These are phyloP conservation scores for Agonopterix heracliana DNA, from an alignment of 2,888 invertebrate genomes.

Conservation along the genomic window DNA sequence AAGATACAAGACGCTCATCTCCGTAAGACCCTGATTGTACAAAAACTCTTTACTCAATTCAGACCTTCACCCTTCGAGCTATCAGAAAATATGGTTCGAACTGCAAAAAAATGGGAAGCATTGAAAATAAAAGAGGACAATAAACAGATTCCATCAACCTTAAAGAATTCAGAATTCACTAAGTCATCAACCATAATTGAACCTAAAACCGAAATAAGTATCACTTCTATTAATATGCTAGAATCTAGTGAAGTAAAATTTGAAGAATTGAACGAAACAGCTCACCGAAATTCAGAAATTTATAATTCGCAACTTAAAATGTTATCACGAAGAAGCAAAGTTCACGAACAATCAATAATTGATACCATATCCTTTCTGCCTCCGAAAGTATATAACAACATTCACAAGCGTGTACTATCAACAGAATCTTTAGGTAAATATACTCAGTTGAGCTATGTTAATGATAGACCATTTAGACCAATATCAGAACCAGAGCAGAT, in stretches of 20 bases:
- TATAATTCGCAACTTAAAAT: background rate
- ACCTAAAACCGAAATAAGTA: conserved; percentile 13
- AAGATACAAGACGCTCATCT: conserved; percentile 36
- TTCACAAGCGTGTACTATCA: background rate
- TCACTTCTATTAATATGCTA: background rate
- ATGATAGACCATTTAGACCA: background rate
- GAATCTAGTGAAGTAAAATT: background rate
- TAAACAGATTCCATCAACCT: background rate
- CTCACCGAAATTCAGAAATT: background rate
- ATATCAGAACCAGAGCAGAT: conserved; percentile 23
- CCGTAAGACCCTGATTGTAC: conserved; percentile 45
- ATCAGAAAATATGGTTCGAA: conserved; percentile 42
- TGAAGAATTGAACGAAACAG: background rate
- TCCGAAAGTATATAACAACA: background rate
- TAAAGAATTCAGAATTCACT: background rate
- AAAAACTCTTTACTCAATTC: conserved; percentile 42
- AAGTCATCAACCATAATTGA: background rate
- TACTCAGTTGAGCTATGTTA: background rate
- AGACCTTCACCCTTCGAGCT: conserved; percentile 53
- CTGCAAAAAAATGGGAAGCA: conserved; percentile 39
- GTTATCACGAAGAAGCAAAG: no score
- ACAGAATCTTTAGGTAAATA: background rate
- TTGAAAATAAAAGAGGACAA: conserved; percentile 15
- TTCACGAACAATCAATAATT: no score
- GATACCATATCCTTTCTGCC: background rate